phyloP scores from a whole-genome alignment of 2,888 invertebrate genomes.

The Omphaloscelis lunosa region DNA sequence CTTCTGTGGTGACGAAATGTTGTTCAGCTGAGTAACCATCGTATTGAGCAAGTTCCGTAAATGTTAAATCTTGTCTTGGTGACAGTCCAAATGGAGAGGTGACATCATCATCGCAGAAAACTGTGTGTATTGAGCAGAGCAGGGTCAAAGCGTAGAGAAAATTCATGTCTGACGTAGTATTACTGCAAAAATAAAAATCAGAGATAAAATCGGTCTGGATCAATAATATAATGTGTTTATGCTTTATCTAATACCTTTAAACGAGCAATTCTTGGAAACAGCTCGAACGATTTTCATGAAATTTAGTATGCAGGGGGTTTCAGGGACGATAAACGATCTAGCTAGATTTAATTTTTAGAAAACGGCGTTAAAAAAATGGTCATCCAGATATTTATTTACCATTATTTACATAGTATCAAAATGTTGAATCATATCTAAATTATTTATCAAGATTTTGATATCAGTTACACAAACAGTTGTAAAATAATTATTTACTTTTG shows the following conservation, averaged over 20 bases:
- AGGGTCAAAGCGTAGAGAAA: conserved; percentile 10
- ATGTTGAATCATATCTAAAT: background rate
- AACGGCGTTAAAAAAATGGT: no score
- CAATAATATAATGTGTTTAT: background rate
- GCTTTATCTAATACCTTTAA: no score
- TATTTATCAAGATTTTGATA: background rate
- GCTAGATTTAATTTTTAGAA: no score
- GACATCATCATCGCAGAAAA: background rate
- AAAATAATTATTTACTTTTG: background rate
- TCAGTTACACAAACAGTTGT: background rate
- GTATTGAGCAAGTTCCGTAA: conserved; percentile 64
- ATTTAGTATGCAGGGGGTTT: no score
- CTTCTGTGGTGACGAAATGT: conserved; percentile 68
- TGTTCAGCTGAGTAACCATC: conserved; percentile 67
- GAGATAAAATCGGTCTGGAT: background rate
- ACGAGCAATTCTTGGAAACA: no score
- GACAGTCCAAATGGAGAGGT: conserved; percentile 29
- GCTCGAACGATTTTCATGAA: no score
- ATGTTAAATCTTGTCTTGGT: conserved; percentile 62
- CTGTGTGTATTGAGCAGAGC: conserved; percentile 34
- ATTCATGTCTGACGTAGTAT: conserved; percentile 27
- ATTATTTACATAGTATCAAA: background rate
- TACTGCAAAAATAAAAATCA: conserved; percentile 13
- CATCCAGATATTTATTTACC: no score
- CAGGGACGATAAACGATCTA: no score